phyloP scores from a whole-genome alignment of 1,140 invertebrate species.

The Atta colombica region DNA sequence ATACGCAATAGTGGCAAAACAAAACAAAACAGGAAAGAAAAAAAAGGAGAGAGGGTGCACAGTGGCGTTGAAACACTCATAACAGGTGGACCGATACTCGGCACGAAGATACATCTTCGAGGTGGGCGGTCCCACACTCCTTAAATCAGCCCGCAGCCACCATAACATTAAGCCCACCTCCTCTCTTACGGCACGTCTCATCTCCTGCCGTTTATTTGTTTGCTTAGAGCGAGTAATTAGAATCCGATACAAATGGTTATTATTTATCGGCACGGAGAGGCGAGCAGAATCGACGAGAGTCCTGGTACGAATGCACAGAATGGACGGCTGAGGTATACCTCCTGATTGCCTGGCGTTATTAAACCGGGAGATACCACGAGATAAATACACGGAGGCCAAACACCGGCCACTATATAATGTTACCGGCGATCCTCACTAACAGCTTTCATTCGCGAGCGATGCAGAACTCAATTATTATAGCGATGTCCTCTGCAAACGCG shows the following conservation, averaged over 20 bases:
- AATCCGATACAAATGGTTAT: slow-evolving; percentile 86
- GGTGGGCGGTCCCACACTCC: slow-evolving; percentile 86
- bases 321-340: slow-evolving; percentile 45
- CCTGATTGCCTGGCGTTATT: slow-evolving; percentile 84
- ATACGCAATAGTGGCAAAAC: not conserved
- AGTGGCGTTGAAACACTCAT: slow-evolving; percentile 82
- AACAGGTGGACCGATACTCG: slow-evolving; percentile 79
- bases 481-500: slow-evolving; percentile 20
- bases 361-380: slow-evolving; percentile 80
- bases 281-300: slow-evolving; percentile 53
- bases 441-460: slow-evolving; percentile 56
- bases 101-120: slow-evolving; percentile 81
- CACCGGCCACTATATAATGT: slow-evolving; percentile 66
- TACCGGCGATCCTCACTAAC: slow-evolving; percentile 54
- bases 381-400: slow-evolving; percentile 71
- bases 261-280: slow-evolving; percentile 80
- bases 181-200: slow-evolving; percentile 68
- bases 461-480: slow-evolving; percentile 60
- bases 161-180: slow-evolving; percentile 80
- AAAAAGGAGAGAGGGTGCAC: slow-evolving; percentile 51
- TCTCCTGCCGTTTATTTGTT: slow-evolving; percentile 83
- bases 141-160: slow-evolving; percentile 85
- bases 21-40: not conserved
- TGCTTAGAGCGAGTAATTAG: slow-evolving; percentile 86
- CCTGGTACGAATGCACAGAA: slow-evolving; percentile 43